These are phyloP conservation scores for Rhizoglyphus robini DNA, from an alignment of 1,140 invertebrate species.

Conservation along the genomic window DNA sequence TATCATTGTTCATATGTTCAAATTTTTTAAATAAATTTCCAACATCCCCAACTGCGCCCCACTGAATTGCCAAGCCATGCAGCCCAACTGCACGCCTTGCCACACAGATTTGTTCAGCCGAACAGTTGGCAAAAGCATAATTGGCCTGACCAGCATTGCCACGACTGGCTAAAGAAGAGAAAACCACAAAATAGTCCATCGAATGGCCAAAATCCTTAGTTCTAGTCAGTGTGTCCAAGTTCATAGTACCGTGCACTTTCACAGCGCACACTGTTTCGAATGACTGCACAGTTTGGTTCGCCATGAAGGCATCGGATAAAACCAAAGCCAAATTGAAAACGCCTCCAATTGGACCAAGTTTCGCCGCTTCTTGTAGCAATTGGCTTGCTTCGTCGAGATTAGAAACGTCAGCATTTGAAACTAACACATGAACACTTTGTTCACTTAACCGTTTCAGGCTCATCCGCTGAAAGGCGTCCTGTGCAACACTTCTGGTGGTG, in stretches of 20 bases:
- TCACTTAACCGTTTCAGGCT: slow-evolving; percentile 42
- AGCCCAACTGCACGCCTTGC: slow-evolving; percentile 56
- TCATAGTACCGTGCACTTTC: slow-evolving; percentile 50
- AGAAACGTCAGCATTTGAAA: slow-evolving; percentile 53
- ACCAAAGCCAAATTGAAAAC: slow-evolving; percentile 84
- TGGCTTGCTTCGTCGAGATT: slow-evolving; percentile 49
- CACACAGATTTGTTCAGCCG: slow-evolving; percentile 88
- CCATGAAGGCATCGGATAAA: slow-evolving; percentile 67
- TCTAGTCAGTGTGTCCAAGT: too few relatives aligned
- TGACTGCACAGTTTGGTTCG: slow-evolving; percentile 66
- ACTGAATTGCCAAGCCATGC: slow-evolving; percentile 73
- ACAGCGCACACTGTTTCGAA: slow-evolving; percentile 51
- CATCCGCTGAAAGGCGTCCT: slow-evolving; percentile 62
- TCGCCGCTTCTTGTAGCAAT: slow-evolving; percentile 42
- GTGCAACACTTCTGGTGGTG: slow-evolving; percentile 70
- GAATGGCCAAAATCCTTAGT: slow-evolving; percentile 46
- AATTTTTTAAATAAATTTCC: slow-evolving; percentile 73
- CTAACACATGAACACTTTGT: slow-evolving; percentile 46
- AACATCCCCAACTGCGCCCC: slow-evolving; percentile 93
- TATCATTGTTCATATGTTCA: slow-evolving; percentile 71
- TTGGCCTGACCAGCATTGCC: slow-evolving; percentile 90
- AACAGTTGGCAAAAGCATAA: slow-evolving; percentile 88
- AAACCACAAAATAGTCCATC: slow-evolving; percentile 83
- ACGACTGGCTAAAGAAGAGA: slow-evolving; percentile 82
- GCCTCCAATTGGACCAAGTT: slow-evolving; percentile 63